These are phyloP conservation scores for Morpho deidamia DNA, from an alignment of 2,888 invertebrate genomes.

Conservation along the genomic window DNA sequence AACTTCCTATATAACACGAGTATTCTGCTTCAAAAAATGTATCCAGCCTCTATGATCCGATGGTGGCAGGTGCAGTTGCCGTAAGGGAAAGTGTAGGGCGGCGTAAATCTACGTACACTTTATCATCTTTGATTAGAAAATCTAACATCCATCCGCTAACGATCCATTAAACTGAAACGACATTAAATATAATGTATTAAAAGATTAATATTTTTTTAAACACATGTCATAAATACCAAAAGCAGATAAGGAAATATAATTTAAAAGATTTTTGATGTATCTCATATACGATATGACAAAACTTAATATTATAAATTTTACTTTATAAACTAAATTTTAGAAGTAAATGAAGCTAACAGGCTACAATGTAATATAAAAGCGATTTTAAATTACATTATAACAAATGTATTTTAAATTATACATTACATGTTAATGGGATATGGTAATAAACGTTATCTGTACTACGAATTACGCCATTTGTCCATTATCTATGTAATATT, in stretches of 20 bases:
- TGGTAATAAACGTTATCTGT: neutral
- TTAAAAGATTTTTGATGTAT: too few relatives aligned
- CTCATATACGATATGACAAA: too few relatives aligned
- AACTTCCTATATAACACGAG: neutral
- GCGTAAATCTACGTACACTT: conserved; percentile 65
- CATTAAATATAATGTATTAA: conserved; percentile 24
- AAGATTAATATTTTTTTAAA: conserved; percentile 27
- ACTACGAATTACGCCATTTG: neutral
- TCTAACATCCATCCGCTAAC: conserved; percentile 53
- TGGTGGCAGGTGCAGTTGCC: conserved; percentile 30
- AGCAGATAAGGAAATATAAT: neutral
- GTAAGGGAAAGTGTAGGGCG: conserved; percentile 69
- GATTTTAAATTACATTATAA: too few relatives aligned
- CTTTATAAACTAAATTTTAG: too few relatives aligned
- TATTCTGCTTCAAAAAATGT: conserved; percentile 34
- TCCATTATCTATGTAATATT: conserved; percentile 45
- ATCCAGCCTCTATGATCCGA: conserved; percentile 43
- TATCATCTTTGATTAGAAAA: conserved; percentile 73
- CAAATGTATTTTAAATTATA: too few relatives aligned
- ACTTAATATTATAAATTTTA: too few relatives aligned
- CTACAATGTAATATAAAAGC: too few relatives aligned
- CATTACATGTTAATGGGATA: neutral
- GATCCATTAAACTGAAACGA: conserved; percentile 46
- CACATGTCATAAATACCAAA: conserved; percentile 27
- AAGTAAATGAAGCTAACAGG: too few relatives aligned